Base-by-base conservation (phyloP, 2,888 invertebrate species). In the Nezara viridula region DNA sequence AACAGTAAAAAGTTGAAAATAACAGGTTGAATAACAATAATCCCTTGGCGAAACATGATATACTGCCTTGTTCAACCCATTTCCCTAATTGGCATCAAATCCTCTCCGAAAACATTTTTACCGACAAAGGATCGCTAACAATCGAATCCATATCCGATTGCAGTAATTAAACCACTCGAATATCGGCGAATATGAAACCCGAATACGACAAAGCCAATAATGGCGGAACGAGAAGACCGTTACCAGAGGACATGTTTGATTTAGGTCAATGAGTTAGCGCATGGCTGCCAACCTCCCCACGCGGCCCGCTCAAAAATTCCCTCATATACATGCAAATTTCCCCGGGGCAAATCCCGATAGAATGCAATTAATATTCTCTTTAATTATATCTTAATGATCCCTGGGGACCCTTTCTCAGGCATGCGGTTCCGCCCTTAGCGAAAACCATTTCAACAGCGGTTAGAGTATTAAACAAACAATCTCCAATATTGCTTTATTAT, bases 331-430 rank as follows among this genome's bases (percentile, higher is more conserved):
- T 81, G 81, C 81, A 81, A 81, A 81, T 81, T 47, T 47, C 44
- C 44, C 44, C 5, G n/a, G 44, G 44, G 81, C 24, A n/a, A 47
- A 44, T 37, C 44, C 81, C 81, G 44, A 44, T 81, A 81, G 81
- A 81, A 81, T 81, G 81, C 81, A 81, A 81, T 81, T 81, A 81
- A 81, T 81, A 81, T 73, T 73, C 66, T 37, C 32, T 73, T 73
- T 73, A 73, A 73, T 73, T 73, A 73, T 73, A 73, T 73, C 66
- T 73, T 73, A 73, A 73, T 73, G 66, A 73, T 73, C 66, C 66
- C 37, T 1, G 14, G 66, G 19, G 66, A 19, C 37, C 9, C 66
- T 37, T 73, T 37, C 32, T 73, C 4, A 73, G 66, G 66, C 66
- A 73, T 27, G 60, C 60, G 60, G 60, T 27, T 37, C 66, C 5